phyloP scores from a whole-genome alignment of 2,797 vertebrate species.

The Podarcis siculus region DNA sequence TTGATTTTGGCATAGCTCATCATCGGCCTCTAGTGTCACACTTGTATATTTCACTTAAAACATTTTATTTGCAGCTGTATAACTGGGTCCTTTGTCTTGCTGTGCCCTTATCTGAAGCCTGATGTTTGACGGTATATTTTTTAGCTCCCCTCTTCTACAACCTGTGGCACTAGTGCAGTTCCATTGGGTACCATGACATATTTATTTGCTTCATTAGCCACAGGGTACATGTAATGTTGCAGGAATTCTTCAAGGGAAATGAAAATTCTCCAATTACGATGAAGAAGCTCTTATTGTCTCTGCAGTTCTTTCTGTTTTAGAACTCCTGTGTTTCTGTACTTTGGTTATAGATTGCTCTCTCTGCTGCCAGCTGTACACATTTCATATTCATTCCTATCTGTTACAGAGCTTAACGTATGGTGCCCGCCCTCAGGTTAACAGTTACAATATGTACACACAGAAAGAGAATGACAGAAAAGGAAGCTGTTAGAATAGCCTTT shows the following conservation, averaged over 20 bases:
- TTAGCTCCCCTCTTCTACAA: not conserved
- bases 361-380: not conserved
- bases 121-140: not conserved
- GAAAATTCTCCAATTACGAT: slow-evolving; percentile 6
- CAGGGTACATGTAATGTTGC: slow-evolving; percentile 16
- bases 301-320: slow-evolving; percentile 1
- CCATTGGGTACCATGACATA: not conserved
- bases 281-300: not conserved
- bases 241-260: not conserved
- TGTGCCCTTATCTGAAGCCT: not conserved
- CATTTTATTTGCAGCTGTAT: no score
- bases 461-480: not conserved
- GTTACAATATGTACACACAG: not conserved
- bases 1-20: not conserved
- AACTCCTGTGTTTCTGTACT: not conserved
- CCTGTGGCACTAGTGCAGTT: not conserved
- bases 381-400: not conserved
- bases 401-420: not conserved
- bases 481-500: not conserved
- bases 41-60: no score
- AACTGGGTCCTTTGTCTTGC: not conserved
- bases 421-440: not conserved
- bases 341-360: not conserved
- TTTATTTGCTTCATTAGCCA: slow-evolving; percentile 17
- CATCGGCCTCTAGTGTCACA: no score